phyloP scores from a whole-genome alignment of 2,888 invertebrate species.

The Leptinotarsa haldemani region DNA sequence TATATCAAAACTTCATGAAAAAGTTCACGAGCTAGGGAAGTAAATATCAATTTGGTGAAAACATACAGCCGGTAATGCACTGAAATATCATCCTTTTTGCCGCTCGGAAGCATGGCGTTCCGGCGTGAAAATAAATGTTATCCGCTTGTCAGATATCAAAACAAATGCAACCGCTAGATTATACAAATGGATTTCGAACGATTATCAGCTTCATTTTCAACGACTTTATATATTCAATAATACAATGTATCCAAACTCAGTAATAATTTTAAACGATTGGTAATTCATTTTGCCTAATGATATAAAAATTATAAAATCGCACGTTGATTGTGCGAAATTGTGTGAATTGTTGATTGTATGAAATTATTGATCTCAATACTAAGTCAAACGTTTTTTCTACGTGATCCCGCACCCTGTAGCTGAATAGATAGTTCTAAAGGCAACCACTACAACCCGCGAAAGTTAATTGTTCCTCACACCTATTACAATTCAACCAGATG shows the following conservation, averaged over 20 bases:
- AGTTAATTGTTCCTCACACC: too few relatives aligned
- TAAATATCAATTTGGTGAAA: conserved; percentile 9
- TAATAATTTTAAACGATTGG: too few relatives aligned
- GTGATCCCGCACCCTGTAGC: too few relatives aligned
- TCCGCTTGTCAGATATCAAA: conserved; percentile 12
- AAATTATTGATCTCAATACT: too few relatives aligned
- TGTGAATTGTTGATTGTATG: too few relatives aligned
- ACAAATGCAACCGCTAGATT: background rate
- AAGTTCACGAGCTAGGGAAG: background rate
- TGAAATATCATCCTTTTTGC: conserved; percentile 5
- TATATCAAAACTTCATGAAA: background rate
- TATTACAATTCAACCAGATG: too few relatives aligned
- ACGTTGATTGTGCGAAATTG: too few relatives aligned
- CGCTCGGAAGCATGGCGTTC: conserved; percentile 5
- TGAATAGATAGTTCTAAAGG: too few relatives aligned
- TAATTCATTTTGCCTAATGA: too few relatives aligned
- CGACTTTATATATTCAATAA: background rate
- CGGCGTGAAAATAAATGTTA: conserved; percentile 12
- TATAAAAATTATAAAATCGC: too few relatives aligned
- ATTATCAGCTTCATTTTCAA: background rate
- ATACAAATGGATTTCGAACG: background rate
- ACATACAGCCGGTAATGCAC: conserved; percentile 16
- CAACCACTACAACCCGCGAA: too few relatives aligned
- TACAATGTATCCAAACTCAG: background rate
- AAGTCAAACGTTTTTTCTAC: too few relatives aligned